Evolutionary conservation across 2,888 invertebrate species (phyloP).

Genomic region (Melolontha melolontha): DNA sequence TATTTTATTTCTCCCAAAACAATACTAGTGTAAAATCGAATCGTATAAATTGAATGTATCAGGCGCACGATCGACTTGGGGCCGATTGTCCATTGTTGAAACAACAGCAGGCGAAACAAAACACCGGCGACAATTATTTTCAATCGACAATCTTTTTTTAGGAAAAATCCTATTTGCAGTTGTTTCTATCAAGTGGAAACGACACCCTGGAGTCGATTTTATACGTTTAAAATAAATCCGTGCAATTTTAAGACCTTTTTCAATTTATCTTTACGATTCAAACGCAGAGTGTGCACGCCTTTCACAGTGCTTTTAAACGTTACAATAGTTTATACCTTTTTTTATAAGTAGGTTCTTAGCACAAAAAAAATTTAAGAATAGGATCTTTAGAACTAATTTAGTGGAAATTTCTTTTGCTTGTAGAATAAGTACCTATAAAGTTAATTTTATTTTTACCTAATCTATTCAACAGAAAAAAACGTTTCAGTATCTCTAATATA

Average conservation of each 20-base stretch:
- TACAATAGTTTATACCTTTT: no score
- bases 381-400: no score
- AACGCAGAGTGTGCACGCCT: background rate
- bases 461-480: no score
- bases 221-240: slow-evolving; percentile 61
- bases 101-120: slow-evolving; percentile 60
- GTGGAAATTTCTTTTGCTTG: no score
- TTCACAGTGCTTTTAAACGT: no score
- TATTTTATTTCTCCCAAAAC: slow-evolving; percentile 64
- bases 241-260: slow-evolving; percentile 59
- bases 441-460: no score
- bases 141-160: slow-evolving; percentile 58
- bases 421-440: no score
- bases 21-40: slow-evolving; percentile 59
- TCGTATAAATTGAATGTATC: slow-evolving; percentile 62
- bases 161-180: slow-evolving; percentile 55
- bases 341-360: no score
- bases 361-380: no score
- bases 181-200: slow-evolving; percentile 58
- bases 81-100: slow-evolving; percentile 59
- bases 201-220: slow-evolving; percentile 59
- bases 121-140: slow-evolving; percentile 65
- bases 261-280: slow-evolving; percentile 58
- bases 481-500: no score
- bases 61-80: slow-evolving; percentile 63